phyloP scores from a whole-genome alignment of 2,113 vertebrate species.

The Murina feae region DNA sequence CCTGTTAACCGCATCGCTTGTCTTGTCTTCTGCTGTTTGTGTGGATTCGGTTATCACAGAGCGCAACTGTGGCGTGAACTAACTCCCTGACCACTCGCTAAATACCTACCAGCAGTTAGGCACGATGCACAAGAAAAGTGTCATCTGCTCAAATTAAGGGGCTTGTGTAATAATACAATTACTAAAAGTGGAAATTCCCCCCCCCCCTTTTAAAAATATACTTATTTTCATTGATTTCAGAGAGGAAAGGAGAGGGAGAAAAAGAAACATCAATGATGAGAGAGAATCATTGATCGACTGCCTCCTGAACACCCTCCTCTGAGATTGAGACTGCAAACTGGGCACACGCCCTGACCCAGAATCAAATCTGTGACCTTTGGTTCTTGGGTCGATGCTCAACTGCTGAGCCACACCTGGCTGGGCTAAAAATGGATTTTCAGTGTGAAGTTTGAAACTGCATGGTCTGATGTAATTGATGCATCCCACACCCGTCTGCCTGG shows the following conservation, averaged over 20 bases:
- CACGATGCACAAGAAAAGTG: background rate
- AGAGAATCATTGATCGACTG: too few relatives aligned
- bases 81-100: background rate
- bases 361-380: too few relatives aligned
- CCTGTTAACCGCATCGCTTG: background rate
- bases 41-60: background rate
- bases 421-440: background rate
- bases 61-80: background rate
- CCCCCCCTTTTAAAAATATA: too few relatives aligned
- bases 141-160: background rate
- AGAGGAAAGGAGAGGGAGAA: too few relatives aligned
- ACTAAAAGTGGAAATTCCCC: background rate
- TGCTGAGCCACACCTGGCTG: too few relatives aligned
- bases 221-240: too few relatives aligned
- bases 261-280: too few relatives aligned
- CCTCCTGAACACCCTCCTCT: too few relatives aligned
- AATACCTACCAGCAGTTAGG: background rate
- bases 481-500: background rate
- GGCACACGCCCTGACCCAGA: too few relatives aligned
- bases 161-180: background rate
- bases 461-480: background rate
- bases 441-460: background rate
- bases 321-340: too few relatives aligned
- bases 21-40: background rate
- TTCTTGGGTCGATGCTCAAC: too few relatives aligned